These are phyloP conservation scores for Thripadectes ignobilis DNA, from an alignment of 2,797 vertebrate species.

Conservation along the genomic window DNA sequence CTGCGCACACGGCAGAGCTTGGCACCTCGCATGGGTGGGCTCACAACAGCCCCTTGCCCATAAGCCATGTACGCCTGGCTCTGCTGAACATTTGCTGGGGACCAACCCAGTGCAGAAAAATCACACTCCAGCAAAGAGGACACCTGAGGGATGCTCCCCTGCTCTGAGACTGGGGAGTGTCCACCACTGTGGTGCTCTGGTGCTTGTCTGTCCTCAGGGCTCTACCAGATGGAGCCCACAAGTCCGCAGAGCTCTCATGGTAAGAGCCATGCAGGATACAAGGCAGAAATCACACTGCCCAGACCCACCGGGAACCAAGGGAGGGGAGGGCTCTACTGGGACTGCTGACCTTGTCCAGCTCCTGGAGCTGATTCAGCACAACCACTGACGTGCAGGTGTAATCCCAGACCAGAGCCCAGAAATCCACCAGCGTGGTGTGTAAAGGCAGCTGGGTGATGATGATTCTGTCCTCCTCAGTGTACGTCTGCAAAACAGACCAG, in stretches of 20 bases:
- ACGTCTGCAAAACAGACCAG: not conserved
- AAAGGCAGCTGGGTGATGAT: slow-evolving; percentile 66
- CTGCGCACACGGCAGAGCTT: fast-evolving
- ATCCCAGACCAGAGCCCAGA: slow-evolving; percentile 71
- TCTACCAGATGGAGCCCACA: not conserved
- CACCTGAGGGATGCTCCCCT: not conserved
- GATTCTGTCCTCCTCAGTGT: slow-evolving; percentile 38
- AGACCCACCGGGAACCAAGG: fast-evolving
- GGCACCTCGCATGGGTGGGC: fast-evolving
- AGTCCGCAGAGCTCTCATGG: not conserved
- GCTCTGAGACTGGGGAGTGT: not conserved
- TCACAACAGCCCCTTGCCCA: fast-evolving
- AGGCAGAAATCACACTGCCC: not conserved
- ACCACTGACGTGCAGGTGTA: slow-evolving; percentile 59
- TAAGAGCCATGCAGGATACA: not conserved
- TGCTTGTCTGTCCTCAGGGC: not conserved
- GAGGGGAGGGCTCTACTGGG: fast-evolving
- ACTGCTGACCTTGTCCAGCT: slow-evolving; percentile 58
- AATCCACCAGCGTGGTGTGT: slow-evolving; percentile 39
- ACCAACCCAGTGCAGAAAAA: not conserved
- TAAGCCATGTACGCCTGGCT: fast-evolving
- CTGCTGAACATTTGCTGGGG: not conserved
- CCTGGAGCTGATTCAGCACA: slow-evolving; percentile 41
- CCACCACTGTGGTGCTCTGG: fast-evolving
- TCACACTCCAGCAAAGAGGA: not conserved